These are phyloP conservation scores for Amazona vittata DNA, from an alignment of 2,113 vertebrate species.

Conservation along the genomic window DNA sequence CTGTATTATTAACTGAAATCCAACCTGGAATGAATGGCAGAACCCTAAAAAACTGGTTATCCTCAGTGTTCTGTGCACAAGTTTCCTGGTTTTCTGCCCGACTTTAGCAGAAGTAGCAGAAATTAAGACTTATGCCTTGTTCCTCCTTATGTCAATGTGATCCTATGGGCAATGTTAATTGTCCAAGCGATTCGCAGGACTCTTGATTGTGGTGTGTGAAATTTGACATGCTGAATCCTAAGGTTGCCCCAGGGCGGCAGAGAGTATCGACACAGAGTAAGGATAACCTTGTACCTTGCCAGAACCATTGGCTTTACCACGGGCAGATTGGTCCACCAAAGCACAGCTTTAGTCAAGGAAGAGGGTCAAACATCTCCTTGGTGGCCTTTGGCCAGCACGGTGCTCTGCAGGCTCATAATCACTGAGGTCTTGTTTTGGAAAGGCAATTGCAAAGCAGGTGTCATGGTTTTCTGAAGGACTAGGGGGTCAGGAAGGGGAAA, in stretches of 20 bases:
- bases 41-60: neutral
- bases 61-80: neutral
- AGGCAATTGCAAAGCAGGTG: neutral
- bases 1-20: neutral
- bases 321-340: neutral
- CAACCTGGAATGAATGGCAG: neutral
- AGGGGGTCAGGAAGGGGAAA: slow-evolving; percentile 6
- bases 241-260: neutral
- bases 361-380: neutral
- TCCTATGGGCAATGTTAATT: neutral
- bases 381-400: neutral
- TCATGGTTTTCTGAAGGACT: neutral
- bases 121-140: neutral
- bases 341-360: neutral
- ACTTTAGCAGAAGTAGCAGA: neutral
- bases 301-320: neutral
- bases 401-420: neutral
- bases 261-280: neutral
- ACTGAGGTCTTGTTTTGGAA: slow-evolving; percentile 16
- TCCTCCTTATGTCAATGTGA: neutral
- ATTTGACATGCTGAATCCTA: neutral
- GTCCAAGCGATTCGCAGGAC: neutral
- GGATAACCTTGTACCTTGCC: neutral
- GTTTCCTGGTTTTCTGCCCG: neutral
- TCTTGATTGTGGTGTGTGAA: neutral